A percentile compares a stretch with the other conserved stretches of the same genome.
phyloP scores from a whole-genome alignment of 2,797 vertebrate genomes.

The Lateolabrax maculatus region DNA sequence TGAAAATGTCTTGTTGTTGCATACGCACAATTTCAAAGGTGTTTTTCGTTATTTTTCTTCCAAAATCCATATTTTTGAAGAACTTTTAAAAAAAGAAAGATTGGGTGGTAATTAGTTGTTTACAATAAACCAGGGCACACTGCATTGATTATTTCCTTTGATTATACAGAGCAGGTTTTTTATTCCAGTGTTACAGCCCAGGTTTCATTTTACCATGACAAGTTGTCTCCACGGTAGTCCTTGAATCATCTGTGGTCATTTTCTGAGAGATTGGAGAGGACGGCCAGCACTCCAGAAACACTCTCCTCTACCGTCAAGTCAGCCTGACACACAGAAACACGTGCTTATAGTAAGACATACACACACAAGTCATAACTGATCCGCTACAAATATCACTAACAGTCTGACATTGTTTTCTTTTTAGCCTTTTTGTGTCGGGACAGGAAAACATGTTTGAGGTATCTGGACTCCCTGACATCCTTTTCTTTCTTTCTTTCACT shows the following conservation, averaged over 20 bases:
- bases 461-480: not conserved
- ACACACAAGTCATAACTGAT: too few relatives aligned
- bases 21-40: not conserved
- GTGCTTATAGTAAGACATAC: not conserved
- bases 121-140: not conserved
- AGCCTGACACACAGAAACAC: conserved; percentile 53
- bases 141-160: not conserved
- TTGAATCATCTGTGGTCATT: conserved; percentile 67
- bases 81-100: too few relatives aligned
- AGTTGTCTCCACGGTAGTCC: conserved; percentile 61
- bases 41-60: too few relatives aligned
- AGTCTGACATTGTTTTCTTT: not conserved
- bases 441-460: not conserved
- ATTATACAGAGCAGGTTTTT: not conserved
- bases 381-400: not conserved
- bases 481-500: not conserved
- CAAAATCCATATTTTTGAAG: too few relatives aligned
- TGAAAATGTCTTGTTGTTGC: not conserved
- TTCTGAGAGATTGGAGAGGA: conserved; percentile 62
- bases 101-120: not conserved
- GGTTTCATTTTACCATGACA: conserved; percentile 67
- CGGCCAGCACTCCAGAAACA: conserved; percentile 59
- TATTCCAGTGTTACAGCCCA: not conserved
- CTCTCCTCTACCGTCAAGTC: conserved; percentile 66
- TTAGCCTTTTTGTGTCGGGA: not conserved